Base-by-base conservation (phyloP, 1,140 invertebrate species). In the Megalopta genalis region DNA sequence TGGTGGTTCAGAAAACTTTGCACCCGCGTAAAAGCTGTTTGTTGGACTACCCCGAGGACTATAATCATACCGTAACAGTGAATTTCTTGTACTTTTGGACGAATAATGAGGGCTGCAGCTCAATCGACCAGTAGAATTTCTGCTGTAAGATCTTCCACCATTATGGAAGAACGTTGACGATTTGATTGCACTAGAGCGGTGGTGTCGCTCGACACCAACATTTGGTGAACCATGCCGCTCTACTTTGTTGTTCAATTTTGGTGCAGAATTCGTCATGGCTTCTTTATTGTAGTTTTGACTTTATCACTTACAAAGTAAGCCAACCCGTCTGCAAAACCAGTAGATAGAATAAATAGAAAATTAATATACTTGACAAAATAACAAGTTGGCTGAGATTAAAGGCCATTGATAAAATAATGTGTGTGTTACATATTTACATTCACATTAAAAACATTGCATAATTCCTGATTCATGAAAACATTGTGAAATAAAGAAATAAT, bases 1-100 rank as follows among this genome's bases (percentile, higher is more conserved):
- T 9, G 95, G 95, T 54, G 95, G 94, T 72, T 95, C 94, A 42
- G 93, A 94, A 84, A 95, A 95, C 82, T 95, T 95, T 16, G 94
- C 94, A 81, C 94, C 95, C 65, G 95, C 95, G 85, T 95, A 95
- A 76, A 93, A 93, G 70, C 79, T 90, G 86, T 89, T 91, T 6
- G 92, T 93, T 25, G 93, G 93, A 81, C 92, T 93, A 62, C 90
- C 87, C 18, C 91, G 90, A 39, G 91, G 90, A 85, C 90, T 88
- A 18, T 64, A 70, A 1, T 89, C 81, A 21, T 80, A 79, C 27
- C 69, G 87, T n/a, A 83, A 62, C 9, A 88, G 90, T 14, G 90
- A 87, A 37, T 74, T 88, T 42, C 89, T 85, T n/a, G 80, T 70
- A 39, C 80, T 87, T 39, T 87, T 90, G 49, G 80, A 80, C 12